A percentile compares a stretch with the other conserved stretches of the same genome.
Evolutionary conservation across 2,113 vertebrate species (phyloP).

Genomic region (Apeltes quadracus): DNA sequence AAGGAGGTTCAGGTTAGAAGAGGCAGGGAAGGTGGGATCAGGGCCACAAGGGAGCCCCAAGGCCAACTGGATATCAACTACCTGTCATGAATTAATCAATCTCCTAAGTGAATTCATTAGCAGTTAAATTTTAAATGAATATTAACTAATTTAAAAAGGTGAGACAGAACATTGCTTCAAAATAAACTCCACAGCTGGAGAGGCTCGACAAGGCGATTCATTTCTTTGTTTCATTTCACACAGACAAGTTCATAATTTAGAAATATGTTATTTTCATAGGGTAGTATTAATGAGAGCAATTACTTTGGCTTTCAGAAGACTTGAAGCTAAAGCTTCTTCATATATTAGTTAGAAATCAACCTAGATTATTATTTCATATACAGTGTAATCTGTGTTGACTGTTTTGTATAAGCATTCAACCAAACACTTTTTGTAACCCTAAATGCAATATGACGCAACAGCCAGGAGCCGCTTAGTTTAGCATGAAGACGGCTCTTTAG

Average conservation of each 20-base stretch:
- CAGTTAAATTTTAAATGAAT: too few species aligned
- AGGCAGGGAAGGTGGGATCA: constrained; percentile 33
- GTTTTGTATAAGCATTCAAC: neutral
- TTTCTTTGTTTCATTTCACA: constrained; percentile 13
- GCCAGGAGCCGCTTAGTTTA: too few species aligned
- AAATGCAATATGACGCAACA: neutral
- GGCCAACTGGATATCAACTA: constrained; percentile 60
- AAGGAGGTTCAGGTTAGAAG: neutral
- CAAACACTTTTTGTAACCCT: neutral
- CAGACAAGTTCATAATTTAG: neutral
- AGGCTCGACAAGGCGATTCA: neutral
- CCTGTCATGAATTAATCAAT: constrained; percentile 73
- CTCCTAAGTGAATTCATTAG: constrained; percentile 76
- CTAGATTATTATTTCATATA: neutral
- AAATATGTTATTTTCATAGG: neutral
- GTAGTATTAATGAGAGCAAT: neutral
- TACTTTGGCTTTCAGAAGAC: neutral
- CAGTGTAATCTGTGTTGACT: neutral
- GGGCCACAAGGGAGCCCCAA: constrained; percentile 50
- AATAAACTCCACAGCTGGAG: constrained; percentile 70
- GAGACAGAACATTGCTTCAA: constrained; percentile 52
- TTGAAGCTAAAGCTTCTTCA: neutral
- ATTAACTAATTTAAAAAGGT: constrained; percentile 72
- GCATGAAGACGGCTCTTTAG: too few species aligned
- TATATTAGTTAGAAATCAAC: neutral